Evolutionary conservation across 1,140 invertebrate species (phyloP), one percentile per base, ranked within the genome.

Genomic region (Spodoptera litura): DNA sequence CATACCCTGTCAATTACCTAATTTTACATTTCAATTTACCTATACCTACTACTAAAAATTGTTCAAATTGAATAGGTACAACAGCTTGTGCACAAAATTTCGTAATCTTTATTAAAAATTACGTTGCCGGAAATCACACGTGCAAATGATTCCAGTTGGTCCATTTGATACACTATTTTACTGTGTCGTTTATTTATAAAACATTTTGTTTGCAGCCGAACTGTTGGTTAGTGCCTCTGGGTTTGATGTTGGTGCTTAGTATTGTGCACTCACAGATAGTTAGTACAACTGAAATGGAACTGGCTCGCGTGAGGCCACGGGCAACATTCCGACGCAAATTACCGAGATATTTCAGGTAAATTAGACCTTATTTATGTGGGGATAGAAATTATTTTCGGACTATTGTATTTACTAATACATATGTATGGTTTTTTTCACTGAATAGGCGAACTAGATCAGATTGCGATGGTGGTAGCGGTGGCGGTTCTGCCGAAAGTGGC

Each of bases 231-330:
- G 96, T 98, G 78, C 98, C 98, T n/a, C 89, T 96, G 78, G 95
- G 96, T 25, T 96, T 98, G 90, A 98, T 98, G 96, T 91, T 98
- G 80, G 95, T 97, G 44, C 95, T 99, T 55, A 98, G 97, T 82
- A 95, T 98, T 51, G 97, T 99, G 59, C 98, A 99, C 93, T 98
- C 98, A 0, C 98, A 99, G 93, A 99, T 99, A 78, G 98, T 98
- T 2, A 97, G 97, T 44, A 97, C 97, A 2, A 96, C 96, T 80
- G 93, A 94, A 78, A 90, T 94, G 91, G 93, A 94, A 76, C 81
- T 94, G 3, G 93, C 89, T 0, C 84, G 91, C 53, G 91, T 94
- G 86, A 87, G 90, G 4, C 92, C 94, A 2, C 86, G 92, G 3
- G 88, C 91, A 6, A 89, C 89, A 3, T 93, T 87, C 80, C 81